Evolutionary conservation across 1,140 invertebrate species (phyloP), one percentile per base, ranked within the genome.

Genomic region (Lamellibrachia luymesi): DNA sequence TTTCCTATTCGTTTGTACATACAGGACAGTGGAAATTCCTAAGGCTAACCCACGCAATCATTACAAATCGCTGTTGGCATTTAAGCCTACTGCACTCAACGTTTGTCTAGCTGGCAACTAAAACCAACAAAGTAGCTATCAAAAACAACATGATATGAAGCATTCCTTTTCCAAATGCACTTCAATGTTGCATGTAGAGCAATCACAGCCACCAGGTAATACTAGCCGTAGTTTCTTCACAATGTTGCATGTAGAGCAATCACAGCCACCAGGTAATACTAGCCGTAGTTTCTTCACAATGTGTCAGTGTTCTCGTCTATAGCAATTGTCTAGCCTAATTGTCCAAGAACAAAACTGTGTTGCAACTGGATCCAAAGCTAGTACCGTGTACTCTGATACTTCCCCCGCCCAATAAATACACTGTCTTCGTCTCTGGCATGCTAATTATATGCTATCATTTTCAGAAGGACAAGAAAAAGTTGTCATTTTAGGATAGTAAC

Each of bases 281-380:
- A 80, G 8, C 1, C 13, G 17, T 2, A 22, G 64, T 22, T 10
- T 80, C 64, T 10, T 10, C 64, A 80, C 25, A 22, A 80, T 22
- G 64, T 22, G 27, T 91, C 13, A 91, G 8, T 91, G 91, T 25
- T 50, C 49, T 13, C n/a, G 49, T n/a, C n/a, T 91, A 91, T 91
- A 27, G 51, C 51, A n/a, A 51, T 91, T 50, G 49, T 51, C 49
- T 91, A 91, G 51, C 91, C 91, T 91, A 51, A 91, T 50, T 91
- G 91, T 51, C 64, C 64, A 80, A 80, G 64, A 80, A 80, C 64
- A 80, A 22, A 80, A 80, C 64, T 1, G 13, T 80, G 64, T 80
- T 80, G 64, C 13, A 80, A 80, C 64, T 22, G 64, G 64, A 80
- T 80, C 64, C 64, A 6, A 22, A 80, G 25, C 13, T 22, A 22